These are phyloP conservation scores for Eupleurogrammus muticus DNA, from an alignment of 2,797 vertebrate species.

Conservation along the genomic window DNA sequence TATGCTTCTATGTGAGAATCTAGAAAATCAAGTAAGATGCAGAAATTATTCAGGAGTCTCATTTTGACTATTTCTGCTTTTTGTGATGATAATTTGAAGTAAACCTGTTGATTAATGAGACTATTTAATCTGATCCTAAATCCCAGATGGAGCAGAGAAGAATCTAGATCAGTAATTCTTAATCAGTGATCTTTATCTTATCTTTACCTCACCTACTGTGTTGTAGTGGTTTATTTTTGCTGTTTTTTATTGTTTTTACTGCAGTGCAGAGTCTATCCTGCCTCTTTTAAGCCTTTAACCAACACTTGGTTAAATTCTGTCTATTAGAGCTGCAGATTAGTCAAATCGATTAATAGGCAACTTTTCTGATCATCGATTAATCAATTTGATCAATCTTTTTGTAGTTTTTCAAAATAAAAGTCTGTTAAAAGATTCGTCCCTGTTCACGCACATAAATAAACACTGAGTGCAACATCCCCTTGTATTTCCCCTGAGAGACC, in stretches of 20 bases:
- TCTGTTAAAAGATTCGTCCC: too few species aligned
- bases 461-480: too few species aligned
- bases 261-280: not conserved
- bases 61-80: conserved; percentile 1
- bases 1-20: not conserved
- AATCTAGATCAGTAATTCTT: not conserved
- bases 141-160: not conserved
- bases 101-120: conserved; percentile 28
- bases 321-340: too few species aligned
- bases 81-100: conserved; percentile 19
- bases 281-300: conserved; percentile 29
- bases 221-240: not conserved
- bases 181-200: not conserved
- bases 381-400: too few species aligned
- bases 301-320: too few species aligned
- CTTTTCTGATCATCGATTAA: too few species aligned
- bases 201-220: not conserved
- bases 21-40: not conserved
- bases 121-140: conserved; percentile 9
- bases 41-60: not conserved
- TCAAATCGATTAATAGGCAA: too few species aligned
- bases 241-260: not conserved
- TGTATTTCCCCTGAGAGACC: too few species aligned
- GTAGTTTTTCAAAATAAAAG: too few species aligned
- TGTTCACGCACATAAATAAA: too few species aligned